A percentile compares a stretch with the other conserved stretches of the same genome.
Conservation (phyloP, 2,888 invertebrate species). For the Dioctria rufipes region DNA sequence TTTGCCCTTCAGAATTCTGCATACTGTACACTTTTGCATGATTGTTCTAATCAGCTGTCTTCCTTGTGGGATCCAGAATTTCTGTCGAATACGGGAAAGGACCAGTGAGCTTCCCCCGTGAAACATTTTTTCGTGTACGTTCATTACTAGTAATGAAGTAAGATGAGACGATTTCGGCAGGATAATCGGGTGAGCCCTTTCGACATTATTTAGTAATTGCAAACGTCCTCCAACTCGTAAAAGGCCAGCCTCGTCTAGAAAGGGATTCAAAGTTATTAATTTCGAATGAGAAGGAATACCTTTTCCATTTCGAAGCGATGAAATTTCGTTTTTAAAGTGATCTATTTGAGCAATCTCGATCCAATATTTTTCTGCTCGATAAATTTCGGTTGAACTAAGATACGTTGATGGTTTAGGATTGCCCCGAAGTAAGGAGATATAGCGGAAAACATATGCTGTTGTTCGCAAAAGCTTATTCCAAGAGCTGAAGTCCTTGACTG, state of each 20-base stretch:
- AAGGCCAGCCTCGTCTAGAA: background rate
- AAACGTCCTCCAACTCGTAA: background rate
- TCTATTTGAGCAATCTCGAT: background rate
- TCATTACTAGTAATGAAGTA: background rate
- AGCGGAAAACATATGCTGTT: background rate
- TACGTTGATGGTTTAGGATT: background rate
- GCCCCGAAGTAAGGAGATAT: background rate
- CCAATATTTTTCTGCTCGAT: slow-evolving; percentile 6
- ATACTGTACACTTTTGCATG: too few relatives aligned
- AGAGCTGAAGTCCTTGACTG: background rate
- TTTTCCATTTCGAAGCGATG: background rate
- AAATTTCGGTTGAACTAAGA: background rate
- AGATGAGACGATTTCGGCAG: background rate
- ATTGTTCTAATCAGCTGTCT: too few relatives aligned
- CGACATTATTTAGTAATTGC: background rate
- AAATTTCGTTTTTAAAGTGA: background rate
- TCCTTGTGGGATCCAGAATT: too few relatives aligned
- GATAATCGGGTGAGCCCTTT: background rate
- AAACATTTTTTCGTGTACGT: background rate
- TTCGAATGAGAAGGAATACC: background rate
- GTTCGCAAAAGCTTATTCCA: background rate
- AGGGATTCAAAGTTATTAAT: background rate
- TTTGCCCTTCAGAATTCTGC: too few relatives aligned
- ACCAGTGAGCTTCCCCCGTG: background rate
- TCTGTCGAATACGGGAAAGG: background rate